Conservation (phyloP, 2,113 vertebrate species). For the Neodon shergylaensis region DNA sequence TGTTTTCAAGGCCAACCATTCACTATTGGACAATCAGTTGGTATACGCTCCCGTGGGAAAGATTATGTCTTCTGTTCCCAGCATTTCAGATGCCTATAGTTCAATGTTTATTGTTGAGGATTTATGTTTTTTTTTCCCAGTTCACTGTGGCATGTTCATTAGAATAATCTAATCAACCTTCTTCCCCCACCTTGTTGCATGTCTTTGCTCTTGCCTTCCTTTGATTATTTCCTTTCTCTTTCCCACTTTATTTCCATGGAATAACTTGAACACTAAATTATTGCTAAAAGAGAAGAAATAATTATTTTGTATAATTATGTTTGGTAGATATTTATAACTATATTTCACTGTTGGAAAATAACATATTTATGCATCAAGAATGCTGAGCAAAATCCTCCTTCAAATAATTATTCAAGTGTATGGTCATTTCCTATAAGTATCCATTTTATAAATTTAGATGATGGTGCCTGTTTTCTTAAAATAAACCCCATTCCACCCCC, state of each 20-base stretch:
- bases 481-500: not conserved
- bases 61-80: not conserved
- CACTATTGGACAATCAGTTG: not conserved
- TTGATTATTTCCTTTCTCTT: not conserved
- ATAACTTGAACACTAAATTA: not conserved
- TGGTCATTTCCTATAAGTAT: not conserved
- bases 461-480: not conserved
- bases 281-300: not conserved
- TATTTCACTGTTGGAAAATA: not conserved
- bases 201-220: too few species aligned
- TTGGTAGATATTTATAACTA: not conserved
- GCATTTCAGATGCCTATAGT: not conserved
- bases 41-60: fast-evolving
- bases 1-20: not conserved
- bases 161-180: not conserved
- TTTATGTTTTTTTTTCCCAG: not conserved
- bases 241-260: not conserved
- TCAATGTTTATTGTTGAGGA: not conserved
- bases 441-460: not conserved
- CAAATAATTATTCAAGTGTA: conserved; percentile 8
- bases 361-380: not conserved
- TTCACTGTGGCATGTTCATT: not conserved
- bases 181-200: too few species aligned
- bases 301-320: not conserved
- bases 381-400: not conserved